Evolutionary conservation across 2,113 vertebrate genomes (phyloP).

Genomic region (Serinus canaria): DNA sequence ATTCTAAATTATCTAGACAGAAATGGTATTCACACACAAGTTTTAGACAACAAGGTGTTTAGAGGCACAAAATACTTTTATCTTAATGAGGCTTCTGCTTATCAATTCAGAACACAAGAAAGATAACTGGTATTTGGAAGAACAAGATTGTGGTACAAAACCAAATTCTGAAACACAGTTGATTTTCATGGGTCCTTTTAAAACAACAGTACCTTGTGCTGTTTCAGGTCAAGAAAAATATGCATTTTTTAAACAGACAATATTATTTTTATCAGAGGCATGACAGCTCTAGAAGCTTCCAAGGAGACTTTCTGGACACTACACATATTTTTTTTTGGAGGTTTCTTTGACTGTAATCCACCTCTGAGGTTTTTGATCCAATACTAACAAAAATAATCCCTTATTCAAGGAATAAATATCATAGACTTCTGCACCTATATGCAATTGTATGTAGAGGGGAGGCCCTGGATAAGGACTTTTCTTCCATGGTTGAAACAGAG

Average conservation of each 20-base stretch:
- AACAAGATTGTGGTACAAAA: neutral
- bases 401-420: neutral
- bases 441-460: neutral
- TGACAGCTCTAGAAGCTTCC: neutral
- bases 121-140: neutral
- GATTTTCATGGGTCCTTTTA: neutral
- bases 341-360: neutral
- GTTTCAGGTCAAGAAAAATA: neutral
- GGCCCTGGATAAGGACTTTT: neutral
- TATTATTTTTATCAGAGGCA: neutral
- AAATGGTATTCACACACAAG: neutral
- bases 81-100: neutral
- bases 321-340: neutral
- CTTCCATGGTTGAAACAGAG: neutral
- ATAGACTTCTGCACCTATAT: neutral
- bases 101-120: neutral
- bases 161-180: neutral
- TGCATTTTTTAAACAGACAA: fast-evolving
- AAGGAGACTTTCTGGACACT: neutral
- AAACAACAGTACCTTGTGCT: neutral
- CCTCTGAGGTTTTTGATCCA: neutral
- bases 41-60: neutral
- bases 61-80: neutral
- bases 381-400: neutral
- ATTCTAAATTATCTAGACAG: neutral